phyloP scores from a whole-genome alignment of 2,113 vertebrate genomes.

The Promerops cafer region DNA sequence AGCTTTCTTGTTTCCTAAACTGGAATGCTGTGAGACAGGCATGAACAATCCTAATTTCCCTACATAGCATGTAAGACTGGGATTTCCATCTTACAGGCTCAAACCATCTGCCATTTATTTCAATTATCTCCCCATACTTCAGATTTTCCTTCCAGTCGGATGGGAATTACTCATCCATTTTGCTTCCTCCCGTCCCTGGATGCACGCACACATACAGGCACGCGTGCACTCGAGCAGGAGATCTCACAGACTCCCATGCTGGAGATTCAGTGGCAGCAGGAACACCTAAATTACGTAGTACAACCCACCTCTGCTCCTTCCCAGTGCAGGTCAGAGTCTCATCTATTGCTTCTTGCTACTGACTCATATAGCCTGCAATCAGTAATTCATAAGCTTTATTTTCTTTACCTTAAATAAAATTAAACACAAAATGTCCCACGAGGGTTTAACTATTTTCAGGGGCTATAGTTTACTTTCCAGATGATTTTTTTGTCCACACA shows the following conservation, averaged over 20 bases:
- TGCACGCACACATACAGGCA: rapidly evolving
- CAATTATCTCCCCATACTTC: not conserved
- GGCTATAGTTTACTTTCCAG: not conserved
- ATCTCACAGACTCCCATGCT: not conserved
- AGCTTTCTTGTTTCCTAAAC: not conserved
- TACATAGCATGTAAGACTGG: not conserved
- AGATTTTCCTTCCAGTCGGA: not conserved
- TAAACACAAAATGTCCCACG: not conserved
- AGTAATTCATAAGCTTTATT: not conserved
- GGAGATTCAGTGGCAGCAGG: not conserved
- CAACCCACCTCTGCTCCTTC: not conserved
- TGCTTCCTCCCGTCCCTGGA: not conserved
- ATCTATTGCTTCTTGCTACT: not conserved
- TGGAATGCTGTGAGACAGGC: not conserved
- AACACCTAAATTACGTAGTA: not conserved
- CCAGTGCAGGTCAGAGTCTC: not conserved
- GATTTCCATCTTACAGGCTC: not conserved
- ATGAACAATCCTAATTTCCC: not conserved
- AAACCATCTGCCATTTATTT: not conserved
- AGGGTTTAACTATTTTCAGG: not conserved
- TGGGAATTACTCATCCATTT: not conserved
- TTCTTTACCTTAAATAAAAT: not conserved
- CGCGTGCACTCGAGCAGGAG: not conserved
- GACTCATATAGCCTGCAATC: not conserved
- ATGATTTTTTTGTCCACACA: not conserved